Evolutionary conservation across 1,140 invertebrate species (phyloP), one percentile per base, ranked within the genome.

Genomic region (Zaprionus nigranus): DNA sequence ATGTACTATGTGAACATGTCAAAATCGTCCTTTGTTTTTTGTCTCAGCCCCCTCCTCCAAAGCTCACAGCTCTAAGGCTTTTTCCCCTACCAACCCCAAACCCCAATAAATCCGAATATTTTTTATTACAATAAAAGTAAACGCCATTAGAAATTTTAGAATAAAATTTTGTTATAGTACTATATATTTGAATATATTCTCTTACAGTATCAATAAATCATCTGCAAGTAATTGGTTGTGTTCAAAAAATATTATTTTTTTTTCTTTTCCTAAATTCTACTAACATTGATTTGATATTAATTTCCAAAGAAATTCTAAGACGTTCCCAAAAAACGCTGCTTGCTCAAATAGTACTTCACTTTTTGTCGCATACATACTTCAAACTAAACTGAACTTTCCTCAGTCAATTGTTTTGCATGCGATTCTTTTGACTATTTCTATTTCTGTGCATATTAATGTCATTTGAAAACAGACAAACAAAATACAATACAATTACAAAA

Each of bases 141-240:
- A 90, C 85, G 85, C 85, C 85, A 72, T 76, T 88, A 82, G 69
- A 79, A 58, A 66, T 75, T 77, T 67, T 84, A 81, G 77, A 61
- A 68, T 82, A 64, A 51, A 87, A 69, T 58, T 71, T 49, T 80
- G 43, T 58, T 69, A 72, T 70, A 70, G 74, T 81, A n/a, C n/a
- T n/a, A 73, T 77, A 79, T 67, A 72, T 51, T 46, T n/a, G 53
- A 59, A 78, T 69, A 70, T 68, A 79, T 84, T 90, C 54, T 90
- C 65, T 90, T 85, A 90, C 76, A 85, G 79, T 84, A 78, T 73
- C 70, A 70, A 43, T 79, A 68, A 60, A 40, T 90, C 79, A 85
- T 79, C 81, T 79, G 81, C 78, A 88, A 88, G 82, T 85, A 88
- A 90, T 88, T 90, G 86, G 75, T 85, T 79, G 17, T 72, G 68